These are phyloP conservation scores for Cremastobaeus sp. DNA, from an alignment of 2,888 invertebrate genomes.

Conservation along the genomic window DNA sequence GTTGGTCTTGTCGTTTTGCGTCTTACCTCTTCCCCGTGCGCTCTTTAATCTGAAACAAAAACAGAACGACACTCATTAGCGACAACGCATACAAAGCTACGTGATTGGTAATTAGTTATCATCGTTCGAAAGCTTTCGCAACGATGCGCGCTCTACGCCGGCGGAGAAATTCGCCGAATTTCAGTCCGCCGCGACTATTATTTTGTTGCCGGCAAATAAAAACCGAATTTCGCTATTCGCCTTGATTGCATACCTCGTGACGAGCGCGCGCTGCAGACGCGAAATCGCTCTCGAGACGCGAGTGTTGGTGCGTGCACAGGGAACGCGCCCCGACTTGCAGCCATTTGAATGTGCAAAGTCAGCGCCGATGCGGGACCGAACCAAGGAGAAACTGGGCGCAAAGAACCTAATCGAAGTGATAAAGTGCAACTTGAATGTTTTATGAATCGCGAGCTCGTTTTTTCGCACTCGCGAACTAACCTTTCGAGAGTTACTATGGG, in stretches of 20 bases:
- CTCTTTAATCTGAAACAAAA: slow-evolving; percentile 75
- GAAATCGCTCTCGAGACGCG: too few relatives aligned
- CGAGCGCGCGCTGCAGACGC: too few relatives aligned
- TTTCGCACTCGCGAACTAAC: slow-evolving; percentile 14
- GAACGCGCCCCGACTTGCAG: too few relatives aligned
- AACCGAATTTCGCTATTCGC: neutral
- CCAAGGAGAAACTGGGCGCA: neutral
- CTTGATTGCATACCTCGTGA: too few relatives aligned
- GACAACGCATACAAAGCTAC: slow-evolving; percentile 44
- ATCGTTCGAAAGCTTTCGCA: slow-evolving; percentile 33
- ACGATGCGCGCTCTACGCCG: slow-evolving; percentile 42
- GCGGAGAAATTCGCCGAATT: slow-evolving; percentile 29
- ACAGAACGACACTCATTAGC: slow-evolving; percentile 56
- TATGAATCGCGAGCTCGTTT: slow-evolving; percentile 42
- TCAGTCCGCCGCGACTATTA: too few relatives aligned
- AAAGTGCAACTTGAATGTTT: slow-evolving; percentile 44
- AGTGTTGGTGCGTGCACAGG: too few relatives aligned
- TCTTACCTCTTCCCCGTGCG: slow-evolving; percentile 75
- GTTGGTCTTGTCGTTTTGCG: slow-evolving; percentile 32
- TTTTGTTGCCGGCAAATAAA: too few relatives aligned
- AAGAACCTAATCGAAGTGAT: slow-evolving; percentile 47
- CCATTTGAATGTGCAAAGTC: neutral
- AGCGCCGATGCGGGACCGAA: neutral
- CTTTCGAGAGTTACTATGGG: slow-evolving; percentile 13
- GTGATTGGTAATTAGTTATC: slow-evolving; percentile 47